Base-by-base conservation (phyloP, 2,797 vertebrate species). In the Halcyon leucocephala region DNA sequence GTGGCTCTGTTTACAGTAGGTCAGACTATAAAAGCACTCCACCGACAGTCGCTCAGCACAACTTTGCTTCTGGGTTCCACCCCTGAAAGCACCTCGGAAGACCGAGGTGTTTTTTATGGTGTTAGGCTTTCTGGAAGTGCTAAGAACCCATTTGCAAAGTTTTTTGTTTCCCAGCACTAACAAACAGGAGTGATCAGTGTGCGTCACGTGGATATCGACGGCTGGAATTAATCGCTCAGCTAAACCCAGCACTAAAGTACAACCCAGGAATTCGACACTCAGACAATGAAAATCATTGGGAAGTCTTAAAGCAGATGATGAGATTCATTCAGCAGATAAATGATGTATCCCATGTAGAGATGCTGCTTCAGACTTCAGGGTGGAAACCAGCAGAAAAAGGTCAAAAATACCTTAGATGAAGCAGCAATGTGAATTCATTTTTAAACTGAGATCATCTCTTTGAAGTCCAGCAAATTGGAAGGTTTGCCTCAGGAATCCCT, bases 151-250 rank as follows among this genome's bases (percentile, higher is more conserved):
- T 62, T 82, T 85, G 31, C 54, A 62, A 82, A 61, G 39, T 55
- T 52, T 83, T 12, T 71, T 31, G 15, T 37, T 70, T 73, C 67
- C 39, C 39, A 26, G 33, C 89, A 84, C 57, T 51, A 86, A 22
- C 22, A 88, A 88, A 22, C 31, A 37, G 1, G 0, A 78, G 60
- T 31, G 37, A 52, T 31, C 20, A 28, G 18, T 51, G 26, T 51
- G 28, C 3, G 0, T 66, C n/a, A 15, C 0, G 0, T 12, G 60
- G 51, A 37, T 58, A 33, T 26, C 7, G 58, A 28, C 16, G 31
- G 60, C 10, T 70, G 67, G 79, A 84, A 92, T 65, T 35, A 60
- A 72, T 44, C 71, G 57, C 35, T 91, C 29, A 62, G 31, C 64
- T 66, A 76, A 82, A 76, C 46, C 10, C 35, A 5, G 1, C 33